A percentile compares a stretch with the other conserved stretches of the same genome.
Evolutionary conservation across 2,888 invertebrate species (phyloP).

Genomic region (Alcis repandata): DNA sequence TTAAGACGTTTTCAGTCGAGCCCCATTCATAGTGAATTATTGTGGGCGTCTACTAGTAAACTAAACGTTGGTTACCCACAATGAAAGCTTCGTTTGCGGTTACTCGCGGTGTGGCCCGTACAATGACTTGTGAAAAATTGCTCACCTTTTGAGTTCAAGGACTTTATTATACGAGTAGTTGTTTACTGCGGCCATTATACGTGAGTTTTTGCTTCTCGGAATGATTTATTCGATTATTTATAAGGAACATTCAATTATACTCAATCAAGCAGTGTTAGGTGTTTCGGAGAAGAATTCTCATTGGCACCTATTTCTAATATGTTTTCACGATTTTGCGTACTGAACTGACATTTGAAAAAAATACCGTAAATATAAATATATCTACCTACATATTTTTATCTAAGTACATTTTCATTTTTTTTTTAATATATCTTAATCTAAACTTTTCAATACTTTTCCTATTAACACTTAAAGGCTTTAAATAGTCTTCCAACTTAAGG

Average conservation of each 20-base stretch:
- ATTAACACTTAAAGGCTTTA: too few species aligned
- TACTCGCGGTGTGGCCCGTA: constrained; percentile 55
- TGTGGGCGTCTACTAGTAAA: constrained; percentile 67
- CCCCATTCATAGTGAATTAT: constrained; percentile 70
- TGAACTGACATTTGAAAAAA: too few species aligned
- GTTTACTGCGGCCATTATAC: constrained; percentile 30
- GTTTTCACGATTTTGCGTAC: too few species aligned
- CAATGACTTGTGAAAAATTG: constrained; percentile 61
- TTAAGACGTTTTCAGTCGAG: constrained; percentile 68
- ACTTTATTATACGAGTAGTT: constrained; percentile 33
- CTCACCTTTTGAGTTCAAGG: constrained; percentile 53
- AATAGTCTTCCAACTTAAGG: too few species aligned
- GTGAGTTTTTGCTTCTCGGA: constrained; percentile 36
- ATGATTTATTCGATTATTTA: constrained; percentile 38
- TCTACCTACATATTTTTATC: too few species aligned
- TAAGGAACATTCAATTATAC: constrained; percentile 28
- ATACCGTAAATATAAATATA: too few species aligned
- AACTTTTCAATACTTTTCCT: too few species aligned
- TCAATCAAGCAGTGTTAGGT: constrained; percentile 25
- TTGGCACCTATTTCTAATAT: background rate
- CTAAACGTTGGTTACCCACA: constrained; percentile 60
- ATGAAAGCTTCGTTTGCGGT: constrained; percentile 59
- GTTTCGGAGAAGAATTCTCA: background rate
- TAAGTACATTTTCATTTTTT: too few species aligned
- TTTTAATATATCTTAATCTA: too few species aligned